Conservation (phyloP, 2,888 invertebrate genomes). For the Falcaria lacertinaria region DNA sequence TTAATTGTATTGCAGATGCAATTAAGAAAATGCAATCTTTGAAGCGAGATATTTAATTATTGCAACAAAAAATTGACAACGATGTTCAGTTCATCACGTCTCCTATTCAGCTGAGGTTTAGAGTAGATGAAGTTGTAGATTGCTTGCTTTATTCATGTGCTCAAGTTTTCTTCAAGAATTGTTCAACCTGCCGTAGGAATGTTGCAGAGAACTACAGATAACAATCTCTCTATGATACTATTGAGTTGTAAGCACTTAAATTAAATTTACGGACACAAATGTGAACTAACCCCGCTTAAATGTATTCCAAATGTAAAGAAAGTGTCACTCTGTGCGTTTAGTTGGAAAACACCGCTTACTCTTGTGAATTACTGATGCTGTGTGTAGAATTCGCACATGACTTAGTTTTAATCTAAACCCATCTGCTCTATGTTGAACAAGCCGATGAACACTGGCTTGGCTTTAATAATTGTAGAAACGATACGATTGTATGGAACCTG, state of each 20-base stretch:
- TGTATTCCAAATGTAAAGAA: not conserved
- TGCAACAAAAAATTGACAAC: not conserved
- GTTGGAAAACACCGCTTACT: slow-evolving; percentile 20
- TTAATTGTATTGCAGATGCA: no score
- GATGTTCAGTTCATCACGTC: not conserved
- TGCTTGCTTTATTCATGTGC: not conserved
- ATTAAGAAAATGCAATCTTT: no score
- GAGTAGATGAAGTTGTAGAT: not conserved
- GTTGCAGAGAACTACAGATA: not conserved
- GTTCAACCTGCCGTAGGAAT: not conserved
- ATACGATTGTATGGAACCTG: not conserved
- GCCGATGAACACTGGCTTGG: not conserved
- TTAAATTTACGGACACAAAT: not conserved
- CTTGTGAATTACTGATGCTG: slow-evolving; percentile 24
- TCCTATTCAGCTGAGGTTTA: not conserved
- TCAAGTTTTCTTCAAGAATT: not conserved
- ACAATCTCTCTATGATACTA: no score
- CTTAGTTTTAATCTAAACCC: slow-evolving; percentile 51
- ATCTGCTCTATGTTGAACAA: slow-evolving; percentile 14
- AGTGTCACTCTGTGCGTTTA: not conserved
- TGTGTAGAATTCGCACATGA: slow-evolving; percentile 29
- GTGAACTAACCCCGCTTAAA: not conserved
- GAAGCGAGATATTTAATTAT: no score
- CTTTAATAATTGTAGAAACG: not conserved
- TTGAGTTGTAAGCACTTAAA: no score